Evolutionary conservation across 2,797 vertebrate species (phyloP), one percentile per base, ranked within the genome.

Genomic region (Morelia viridis): DNA sequence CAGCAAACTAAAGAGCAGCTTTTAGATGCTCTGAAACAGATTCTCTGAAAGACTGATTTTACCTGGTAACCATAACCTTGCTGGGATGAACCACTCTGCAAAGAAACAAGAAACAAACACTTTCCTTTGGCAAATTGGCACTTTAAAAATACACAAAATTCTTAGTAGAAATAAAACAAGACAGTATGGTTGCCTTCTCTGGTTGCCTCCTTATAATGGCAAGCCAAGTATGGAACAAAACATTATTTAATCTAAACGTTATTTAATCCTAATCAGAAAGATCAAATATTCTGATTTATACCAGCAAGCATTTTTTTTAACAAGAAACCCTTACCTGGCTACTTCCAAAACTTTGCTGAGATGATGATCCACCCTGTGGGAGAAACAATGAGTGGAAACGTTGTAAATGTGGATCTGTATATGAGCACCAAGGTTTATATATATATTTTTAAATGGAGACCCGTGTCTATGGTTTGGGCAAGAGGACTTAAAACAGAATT

Each of bases 261-360:
- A 53, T 53, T 53, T 53, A 53, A 53, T 53, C 8, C 6, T 53
- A 53, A 53, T 53, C 50, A 53, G 50, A 53, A 53, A 53, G 50
- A 7, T 53, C 8, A 53, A 53, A 53, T 53, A 53, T 7, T 53
- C 50, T 53, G 50, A 53, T 53, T 53, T 53, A 53, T 53, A 53
- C 7, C 50, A 53, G 50, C 50, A 53, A 41, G 50, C 50, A 7
- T 53, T 53, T 53, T 53, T 53, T 53, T 8, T 8, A 7, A 53
- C 50, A 53, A 1, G 50, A 53, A 53, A 53, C 50, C 71, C 71
- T 80, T 80, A 80, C 71, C 17, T 88, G 87, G 28, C 61, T 88
- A 53, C 62, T 88, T 88, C 87, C 87, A 68, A 53, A 88, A n/a
- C 46, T 17, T 68, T 88, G 87, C 8, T 88, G 87, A 28, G 87